These are phyloP conservation scores for Drosophila differens DNA, from an alignment of 2,888 invertebrate genomes.

Conservation along the genomic window DNA sequence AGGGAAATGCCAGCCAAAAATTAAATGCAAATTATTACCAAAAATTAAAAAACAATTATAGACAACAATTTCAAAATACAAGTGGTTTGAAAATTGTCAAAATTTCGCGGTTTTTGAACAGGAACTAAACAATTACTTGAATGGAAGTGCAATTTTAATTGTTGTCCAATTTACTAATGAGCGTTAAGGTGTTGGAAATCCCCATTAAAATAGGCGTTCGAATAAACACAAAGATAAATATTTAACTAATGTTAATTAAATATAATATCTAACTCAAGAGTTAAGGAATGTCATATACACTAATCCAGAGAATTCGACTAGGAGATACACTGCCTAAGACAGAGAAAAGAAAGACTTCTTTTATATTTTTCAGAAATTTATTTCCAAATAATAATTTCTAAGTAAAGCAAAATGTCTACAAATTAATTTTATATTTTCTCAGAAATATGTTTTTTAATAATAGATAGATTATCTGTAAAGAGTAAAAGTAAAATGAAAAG, in stretches of 20 bases:
- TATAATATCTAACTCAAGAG: neutral
- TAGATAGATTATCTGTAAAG: neutral
- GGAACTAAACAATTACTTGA: conserved; percentile 35
- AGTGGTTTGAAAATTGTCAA: conserved; percentile 11
- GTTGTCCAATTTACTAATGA: conserved; percentile 12
- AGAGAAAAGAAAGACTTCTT: neutral
- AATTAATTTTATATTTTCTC: neutral
- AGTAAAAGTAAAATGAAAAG: neutral
- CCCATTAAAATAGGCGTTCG: neutral
- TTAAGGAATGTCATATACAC: neutral
- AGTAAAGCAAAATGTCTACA: neutral
- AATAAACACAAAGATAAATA: neutral
- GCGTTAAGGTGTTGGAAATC: neutral
- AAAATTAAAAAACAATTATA: conserved; percentile 22
- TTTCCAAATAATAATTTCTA: neutral
- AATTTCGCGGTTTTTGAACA: conserved; percentile 18
- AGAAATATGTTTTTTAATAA: neutral
- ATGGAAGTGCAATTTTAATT: conserved; percentile 23
- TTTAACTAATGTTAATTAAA: neutral
- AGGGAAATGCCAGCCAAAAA: conserved; percentile 45
- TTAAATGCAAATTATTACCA: conserved; percentile 52
- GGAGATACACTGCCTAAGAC: neutral
- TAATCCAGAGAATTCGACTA: neutral
- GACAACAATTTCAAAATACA: conserved; percentile 43
- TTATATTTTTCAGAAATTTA: neutral